Conservation (phyloP, 2,888 invertebrate genomes). For the Poecilobothrus nobilitatus region DNA sequence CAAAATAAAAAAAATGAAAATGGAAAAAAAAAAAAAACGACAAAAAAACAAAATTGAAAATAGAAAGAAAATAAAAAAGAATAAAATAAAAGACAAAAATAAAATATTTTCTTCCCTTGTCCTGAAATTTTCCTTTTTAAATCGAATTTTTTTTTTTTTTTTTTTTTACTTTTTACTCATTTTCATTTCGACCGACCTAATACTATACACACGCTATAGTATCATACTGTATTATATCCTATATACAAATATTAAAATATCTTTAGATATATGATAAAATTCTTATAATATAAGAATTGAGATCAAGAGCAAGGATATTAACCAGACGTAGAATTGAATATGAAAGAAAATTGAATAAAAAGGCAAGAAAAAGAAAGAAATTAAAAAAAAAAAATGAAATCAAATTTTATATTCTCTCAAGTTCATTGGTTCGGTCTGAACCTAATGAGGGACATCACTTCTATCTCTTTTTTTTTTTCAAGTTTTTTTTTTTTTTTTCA, state of each 20-base stretch:
- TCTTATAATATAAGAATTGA: not conserved
- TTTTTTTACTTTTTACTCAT: not conserved
- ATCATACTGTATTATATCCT: too few species aligned
- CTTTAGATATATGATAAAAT: too few species aligned
- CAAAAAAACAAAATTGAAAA: not conserved
- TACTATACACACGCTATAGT: too few species aligned
- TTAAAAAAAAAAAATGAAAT: not conserved
- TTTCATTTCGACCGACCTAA: too few species aligned
- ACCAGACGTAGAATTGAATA: not conserved
- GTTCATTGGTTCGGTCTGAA: conserved; percentile 6
- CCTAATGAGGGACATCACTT: not conserved
- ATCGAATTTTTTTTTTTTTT: not conserved
- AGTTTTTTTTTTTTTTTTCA: not conserved
- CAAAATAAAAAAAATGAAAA: not conserved
- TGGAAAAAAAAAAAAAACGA: not conserved
- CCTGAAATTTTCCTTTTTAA: not conserved
- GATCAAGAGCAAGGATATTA: conserved; percentile 6
- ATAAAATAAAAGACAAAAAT: not conserved
- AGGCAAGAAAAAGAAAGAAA: not conserved
- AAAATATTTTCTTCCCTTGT: not conserved
- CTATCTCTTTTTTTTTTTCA: not conserved
- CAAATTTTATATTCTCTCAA: not conserved
- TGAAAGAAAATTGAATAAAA: not conserved
- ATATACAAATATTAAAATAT: too few species aligned
- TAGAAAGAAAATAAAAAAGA: not conserved